phyloP scores from a whole-genome alignment of 2,797 vertebrate genomes.

The Arnoldichthys spilopterus region DNA sequence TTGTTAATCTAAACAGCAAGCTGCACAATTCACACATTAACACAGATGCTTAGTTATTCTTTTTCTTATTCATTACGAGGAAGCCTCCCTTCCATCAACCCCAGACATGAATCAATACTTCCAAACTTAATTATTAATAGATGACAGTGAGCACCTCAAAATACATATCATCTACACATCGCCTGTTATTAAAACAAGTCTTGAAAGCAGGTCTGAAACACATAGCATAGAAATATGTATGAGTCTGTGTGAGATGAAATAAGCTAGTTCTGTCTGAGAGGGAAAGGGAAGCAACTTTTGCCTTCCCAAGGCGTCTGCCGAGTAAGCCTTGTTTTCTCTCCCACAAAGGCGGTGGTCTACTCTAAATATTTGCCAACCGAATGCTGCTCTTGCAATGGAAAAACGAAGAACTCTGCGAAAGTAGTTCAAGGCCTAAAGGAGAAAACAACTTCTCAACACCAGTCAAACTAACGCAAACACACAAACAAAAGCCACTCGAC shows the following conservation, averaged over 20 bases:
- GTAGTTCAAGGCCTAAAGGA: slow-evolving; percentile 67
- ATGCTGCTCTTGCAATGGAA: slow-evolving; percentile 67
- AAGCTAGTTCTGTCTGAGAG: slow-evolving; percentile 57
- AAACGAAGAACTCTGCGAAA: slow-evolving; percentile 61
- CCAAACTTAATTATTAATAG: slow-evolving; percentile 74
- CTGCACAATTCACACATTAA: slow-evolving; percentile 71
- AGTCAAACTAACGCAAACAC: slow-evolving; percentile 67
- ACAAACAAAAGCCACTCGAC: slow-evolving; percentile 59
- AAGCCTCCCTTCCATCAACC: slow-evolving; percentile 66
- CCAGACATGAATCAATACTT: slow-evolving; percentile 72
- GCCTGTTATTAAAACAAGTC: slow-evolving; percentile 66
- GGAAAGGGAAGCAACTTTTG: slow-evolving; percentile 62
- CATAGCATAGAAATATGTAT: slow-evolving; percentile 66
- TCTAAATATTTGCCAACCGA: slow-evolving; percentile 77
- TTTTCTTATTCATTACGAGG: slow-evolving; percentile 74
- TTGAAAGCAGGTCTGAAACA: slow-evolving; percentile 66
- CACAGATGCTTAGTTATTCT: slow-evolving; percentile 65
- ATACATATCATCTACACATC: slow-evolving; percentile 64
- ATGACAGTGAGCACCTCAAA: slow-evolving; percentile 61
- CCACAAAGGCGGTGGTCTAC: slow-evolving; percentile 72
- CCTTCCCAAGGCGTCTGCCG: slow-evolving; percentile 65
- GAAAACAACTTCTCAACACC: slow-evolving; percentile 70
- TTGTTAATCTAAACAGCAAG: slow-evolving; percentile 70
- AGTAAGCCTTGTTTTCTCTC: slow-evolving; percentile 65
- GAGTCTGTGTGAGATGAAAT: slow-evolving; percentile 67